Evolutionary conservation across 2,113 vertebrate genomes (phyloP).

Genomic region (Aplodontia rufa): DNA sequence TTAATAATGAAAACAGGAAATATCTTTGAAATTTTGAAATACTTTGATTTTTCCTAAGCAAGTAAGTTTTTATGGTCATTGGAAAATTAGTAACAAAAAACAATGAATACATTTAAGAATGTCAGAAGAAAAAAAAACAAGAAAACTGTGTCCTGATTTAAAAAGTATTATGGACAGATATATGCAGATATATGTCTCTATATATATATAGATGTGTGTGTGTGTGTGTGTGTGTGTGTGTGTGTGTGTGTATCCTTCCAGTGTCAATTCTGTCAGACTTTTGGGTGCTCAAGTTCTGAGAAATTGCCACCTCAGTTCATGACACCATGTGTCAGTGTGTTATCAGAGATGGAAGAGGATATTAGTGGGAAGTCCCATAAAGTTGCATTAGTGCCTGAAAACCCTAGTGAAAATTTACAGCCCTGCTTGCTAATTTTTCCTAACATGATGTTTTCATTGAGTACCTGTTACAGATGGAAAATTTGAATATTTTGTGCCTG

Average conservation of each 20-base stretch:
- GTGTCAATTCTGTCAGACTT: neutral
- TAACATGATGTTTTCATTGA: neutral
- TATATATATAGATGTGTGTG: no score
- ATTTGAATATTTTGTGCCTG: neutral
- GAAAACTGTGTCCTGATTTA: neutral
- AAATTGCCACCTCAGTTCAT: neutral
- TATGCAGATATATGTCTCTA: no score
- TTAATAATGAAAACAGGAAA: constrained; percentile 5
- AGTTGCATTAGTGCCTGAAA: neutral
- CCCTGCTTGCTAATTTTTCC: neutral
- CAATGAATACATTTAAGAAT: neutral
- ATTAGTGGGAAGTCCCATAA: neutral
- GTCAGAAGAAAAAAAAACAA: neutral
- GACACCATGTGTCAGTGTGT: neutral
- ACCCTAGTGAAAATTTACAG: neutral
- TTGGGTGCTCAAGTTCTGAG: neutral
- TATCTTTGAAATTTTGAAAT: constrained; percentile 25
- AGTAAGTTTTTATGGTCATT: neutral
- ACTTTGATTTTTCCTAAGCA: neutral
- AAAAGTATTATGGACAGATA: no score
- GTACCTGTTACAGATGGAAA: neutral
- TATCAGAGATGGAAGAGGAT: neutral
- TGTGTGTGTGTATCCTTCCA: no score
- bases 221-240: no score
- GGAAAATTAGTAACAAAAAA: neutral